Evolutionary conservation across 2,797 vertebrate species (phyloP).

Genomic region (Phylloscopus collybita): DNA sequence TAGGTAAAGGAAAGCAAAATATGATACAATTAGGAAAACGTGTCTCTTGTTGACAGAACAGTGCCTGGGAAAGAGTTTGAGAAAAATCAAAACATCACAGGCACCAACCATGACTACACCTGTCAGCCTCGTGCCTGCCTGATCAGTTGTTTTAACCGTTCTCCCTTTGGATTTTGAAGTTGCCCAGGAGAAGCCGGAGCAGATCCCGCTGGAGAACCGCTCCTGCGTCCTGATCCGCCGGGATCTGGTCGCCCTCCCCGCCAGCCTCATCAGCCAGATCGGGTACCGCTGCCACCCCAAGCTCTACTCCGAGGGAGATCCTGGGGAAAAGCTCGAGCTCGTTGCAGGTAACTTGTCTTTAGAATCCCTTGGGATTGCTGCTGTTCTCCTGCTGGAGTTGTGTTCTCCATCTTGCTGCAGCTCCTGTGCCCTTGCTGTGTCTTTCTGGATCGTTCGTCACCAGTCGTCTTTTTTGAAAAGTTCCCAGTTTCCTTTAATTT

Average conservation of each 20-base stretch:
- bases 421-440: background rate
- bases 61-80: no score
- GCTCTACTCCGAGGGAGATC: conserved; percentile 97
- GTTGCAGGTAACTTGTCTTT: conserved; percentile 86
- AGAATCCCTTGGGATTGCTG: background rate
- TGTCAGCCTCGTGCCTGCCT: background rate
- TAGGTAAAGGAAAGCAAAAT: no score
- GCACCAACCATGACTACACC: no score
- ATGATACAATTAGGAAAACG: no score
- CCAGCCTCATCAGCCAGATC: conserved; percentile 98
- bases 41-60: no score
- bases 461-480: background rate
- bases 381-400: background rate
- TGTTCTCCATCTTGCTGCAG: background rate
- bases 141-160: background rate
- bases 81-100: no score
- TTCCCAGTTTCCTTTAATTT: conserved; percentile 53
- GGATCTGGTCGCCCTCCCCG: conserved; percentile 94
- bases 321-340: conserved; percentile 96
- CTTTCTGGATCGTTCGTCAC: conserved; percentile 34
- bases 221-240: conserved; percentile 96
- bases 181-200: conserved; percentile 90
- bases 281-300: conserved; percentile 98
- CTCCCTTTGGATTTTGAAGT: background rate
- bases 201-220: conserved; percentile 91